phyloP scores from a whole-genome alignment of 2,888 invertebrate species.

The Clanis bilineata region DNA sequence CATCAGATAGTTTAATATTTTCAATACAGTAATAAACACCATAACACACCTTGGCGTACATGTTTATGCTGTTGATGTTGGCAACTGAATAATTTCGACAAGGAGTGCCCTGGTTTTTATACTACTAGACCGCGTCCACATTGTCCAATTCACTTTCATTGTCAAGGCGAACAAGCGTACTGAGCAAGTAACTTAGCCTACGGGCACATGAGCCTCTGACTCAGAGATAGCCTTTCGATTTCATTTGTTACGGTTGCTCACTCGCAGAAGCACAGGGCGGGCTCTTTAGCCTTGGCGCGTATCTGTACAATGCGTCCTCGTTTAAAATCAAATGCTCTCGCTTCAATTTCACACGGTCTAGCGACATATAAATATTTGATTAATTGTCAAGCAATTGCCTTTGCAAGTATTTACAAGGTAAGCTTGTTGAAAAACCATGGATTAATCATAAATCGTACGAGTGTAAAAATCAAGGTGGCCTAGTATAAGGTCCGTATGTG shows the following conservation, averaged over 20 bases:
- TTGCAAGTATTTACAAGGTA: conserved; percentile 6
- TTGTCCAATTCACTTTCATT: conserved; percentile 76
- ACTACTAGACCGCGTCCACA: conserved; percentile 55
- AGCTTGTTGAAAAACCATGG: conserved; percentile 9
- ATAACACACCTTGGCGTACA: conserved; percentile 77
- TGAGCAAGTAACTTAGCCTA: conserved; percentile 47
- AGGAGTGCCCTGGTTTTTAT: conserved; percentile 76
- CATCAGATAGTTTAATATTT: not conserved
- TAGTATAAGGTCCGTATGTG: conserved; percentile 5
- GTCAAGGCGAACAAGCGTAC: conserved; percentile 69
- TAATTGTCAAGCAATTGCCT: not conserved
- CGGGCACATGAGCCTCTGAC: conserved; percentile 44
- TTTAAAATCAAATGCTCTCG: conserved; percentile 9
- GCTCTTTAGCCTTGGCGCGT: conserved; percentile 50
- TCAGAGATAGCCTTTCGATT: conserved; percentile 79
- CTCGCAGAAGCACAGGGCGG: conserved; percentile 47
- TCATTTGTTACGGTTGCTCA: conserved; percentile 63
- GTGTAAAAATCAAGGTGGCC: conserved; percentile 3
- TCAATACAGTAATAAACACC: conserved; percentile 23
- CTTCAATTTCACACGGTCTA: conserved; percentile 10
- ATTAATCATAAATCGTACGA: conserved; percentile 1
- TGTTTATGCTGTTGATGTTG: conserved; percentile 75
- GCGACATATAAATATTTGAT: conserved; percentile 2
- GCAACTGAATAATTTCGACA: conserved; percentile 77
- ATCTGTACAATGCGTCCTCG: conserved; percentile 35